These are phyloP conservation scores for Nyctibius grandis DNA, from an alignment of 2,797 vertebrate species.

Conservation along the genomic window DNA sequence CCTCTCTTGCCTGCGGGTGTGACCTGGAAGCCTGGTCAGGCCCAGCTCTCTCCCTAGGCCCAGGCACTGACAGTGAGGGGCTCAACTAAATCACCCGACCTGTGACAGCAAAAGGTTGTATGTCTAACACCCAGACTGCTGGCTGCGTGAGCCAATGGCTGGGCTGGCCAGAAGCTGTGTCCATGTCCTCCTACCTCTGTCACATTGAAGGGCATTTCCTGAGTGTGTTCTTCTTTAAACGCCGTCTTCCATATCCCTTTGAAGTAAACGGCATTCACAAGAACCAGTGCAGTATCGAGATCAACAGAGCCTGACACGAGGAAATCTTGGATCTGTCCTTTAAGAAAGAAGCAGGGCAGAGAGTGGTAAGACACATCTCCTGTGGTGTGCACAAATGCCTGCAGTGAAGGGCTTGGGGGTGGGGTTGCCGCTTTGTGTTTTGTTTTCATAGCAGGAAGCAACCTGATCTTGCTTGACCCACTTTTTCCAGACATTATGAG, in stretches of 20 bases:
- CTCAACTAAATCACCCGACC: neutral
- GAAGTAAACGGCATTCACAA: constrained; percentile 90
- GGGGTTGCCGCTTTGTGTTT: neutral
- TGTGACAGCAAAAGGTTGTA: neutral
- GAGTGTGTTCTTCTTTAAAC: constrained; percentile 76
- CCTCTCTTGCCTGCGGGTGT: neutral
- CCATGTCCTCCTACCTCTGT: constrained; percentile 57
- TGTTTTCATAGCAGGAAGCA: neutral
- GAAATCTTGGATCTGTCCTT: constrained; percentile 87
- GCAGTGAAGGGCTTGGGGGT: too few species aligned
- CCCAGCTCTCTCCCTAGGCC: neutral
- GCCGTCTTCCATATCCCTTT: constrained; percentile 84
- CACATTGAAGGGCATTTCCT: constrained; percentile 77
- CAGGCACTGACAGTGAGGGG: neutral
- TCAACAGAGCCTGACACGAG: constrained; percentile 73
- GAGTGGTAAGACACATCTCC: neutral
- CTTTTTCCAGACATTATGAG: neutral
- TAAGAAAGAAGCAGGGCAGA: neutral
- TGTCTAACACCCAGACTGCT: neutral
- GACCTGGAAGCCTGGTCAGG: neutral
- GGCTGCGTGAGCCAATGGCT: neutral
- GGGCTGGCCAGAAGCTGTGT: neutral
- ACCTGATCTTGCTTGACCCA: neutral
- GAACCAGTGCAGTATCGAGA: constrained; percentile 73
- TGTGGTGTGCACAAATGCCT: neutral